These are phyloP conservation scores for Dione juno DNA, from an alignment of 2,888 invertebrate species.

Conservation along the genomic window DNA sequence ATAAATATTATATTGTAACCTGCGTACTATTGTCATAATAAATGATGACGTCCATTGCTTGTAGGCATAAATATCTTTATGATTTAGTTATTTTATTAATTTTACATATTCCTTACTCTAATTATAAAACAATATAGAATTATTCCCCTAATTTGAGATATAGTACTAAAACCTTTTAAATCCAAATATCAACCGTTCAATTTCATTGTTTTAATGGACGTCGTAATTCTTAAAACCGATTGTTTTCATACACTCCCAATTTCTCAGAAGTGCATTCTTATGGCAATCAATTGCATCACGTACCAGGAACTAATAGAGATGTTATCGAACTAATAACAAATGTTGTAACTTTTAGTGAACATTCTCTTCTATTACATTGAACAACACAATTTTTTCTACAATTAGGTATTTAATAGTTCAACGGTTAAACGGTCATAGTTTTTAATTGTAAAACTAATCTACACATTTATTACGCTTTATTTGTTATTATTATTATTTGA, in stretches of 20 bases:
- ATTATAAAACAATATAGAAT: neutral
- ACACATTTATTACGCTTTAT: no score
- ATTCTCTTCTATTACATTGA: constrained; percentile 22
- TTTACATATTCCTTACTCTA: neutral
- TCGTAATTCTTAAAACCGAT: constrained; percentile 12
- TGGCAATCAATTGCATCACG: constrained; percentile 39
- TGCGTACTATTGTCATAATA: no score
- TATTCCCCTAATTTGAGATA: neutral
- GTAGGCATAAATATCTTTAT: neutral
- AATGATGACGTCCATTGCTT: no score
- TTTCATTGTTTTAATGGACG: neutral
- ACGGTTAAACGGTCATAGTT: no score
- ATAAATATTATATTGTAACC: no score
- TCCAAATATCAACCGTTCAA: neutral
- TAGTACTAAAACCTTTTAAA: neutral
- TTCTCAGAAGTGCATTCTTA: constrained; percentile 37
- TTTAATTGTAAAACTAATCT: no score
- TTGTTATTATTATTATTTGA: no score
- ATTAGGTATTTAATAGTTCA: neutral
- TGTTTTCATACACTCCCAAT: constrained; percentile 28
- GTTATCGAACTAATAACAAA: constrained; percentile 49
- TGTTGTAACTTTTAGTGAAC: constrained; percentile 30
- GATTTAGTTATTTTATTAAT: no score
- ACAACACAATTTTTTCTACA: neutral
- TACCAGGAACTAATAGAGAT: constrained; percentile 54